phyloP scores from a whole-genome alignment of 1,140 invertebrate genomes.

The Bombus polaris region DNA sequence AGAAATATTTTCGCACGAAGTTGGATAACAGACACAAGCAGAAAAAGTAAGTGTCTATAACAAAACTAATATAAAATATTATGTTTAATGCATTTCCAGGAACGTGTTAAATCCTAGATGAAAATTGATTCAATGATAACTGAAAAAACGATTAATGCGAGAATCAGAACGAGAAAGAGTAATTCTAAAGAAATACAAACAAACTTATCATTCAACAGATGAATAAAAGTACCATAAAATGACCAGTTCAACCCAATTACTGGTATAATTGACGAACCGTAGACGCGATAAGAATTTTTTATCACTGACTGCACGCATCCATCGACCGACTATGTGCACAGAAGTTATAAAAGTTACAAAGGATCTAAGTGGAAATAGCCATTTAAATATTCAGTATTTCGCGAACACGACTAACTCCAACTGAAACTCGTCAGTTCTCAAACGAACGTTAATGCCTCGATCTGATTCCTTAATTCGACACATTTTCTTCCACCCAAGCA shows the following conservation, averaged over 20 bases:
- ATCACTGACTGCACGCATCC: background rate
- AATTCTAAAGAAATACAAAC: too few species aligned
- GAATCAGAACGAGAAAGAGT: too few species aligned
- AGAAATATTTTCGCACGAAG: background rate
- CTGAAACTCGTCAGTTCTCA: background rate
- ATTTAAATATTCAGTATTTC: conserved; percentile 2
- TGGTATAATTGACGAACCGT: background rate
- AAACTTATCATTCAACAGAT: too few species aligned
- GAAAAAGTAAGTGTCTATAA: background rate
- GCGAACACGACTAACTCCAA: background rate
- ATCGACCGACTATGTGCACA: background rate
- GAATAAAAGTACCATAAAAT: too few species aligned
- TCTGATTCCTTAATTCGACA: conserved; percentile 32
- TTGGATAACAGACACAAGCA: background rate
- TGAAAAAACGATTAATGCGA: too few species aligned
- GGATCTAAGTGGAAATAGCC: too few species aligned
- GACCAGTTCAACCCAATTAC: background rate
- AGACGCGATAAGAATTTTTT: background rate
- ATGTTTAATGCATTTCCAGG: too few species aligned
- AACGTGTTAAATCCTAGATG: too few species aligned
- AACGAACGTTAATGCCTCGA: background rate
- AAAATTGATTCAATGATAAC: too few species aligned
- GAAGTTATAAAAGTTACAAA: background rate
- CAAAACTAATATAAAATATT: background rate
- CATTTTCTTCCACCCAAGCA: conserved; percentile 4